A percentile compares a stretch with the other conserved stretches of the same genome.
Evolutionary conservation across 2,888 invertebrate genomes (phyloP).

Genomic region (Zygaena filipendulae): DNA sequence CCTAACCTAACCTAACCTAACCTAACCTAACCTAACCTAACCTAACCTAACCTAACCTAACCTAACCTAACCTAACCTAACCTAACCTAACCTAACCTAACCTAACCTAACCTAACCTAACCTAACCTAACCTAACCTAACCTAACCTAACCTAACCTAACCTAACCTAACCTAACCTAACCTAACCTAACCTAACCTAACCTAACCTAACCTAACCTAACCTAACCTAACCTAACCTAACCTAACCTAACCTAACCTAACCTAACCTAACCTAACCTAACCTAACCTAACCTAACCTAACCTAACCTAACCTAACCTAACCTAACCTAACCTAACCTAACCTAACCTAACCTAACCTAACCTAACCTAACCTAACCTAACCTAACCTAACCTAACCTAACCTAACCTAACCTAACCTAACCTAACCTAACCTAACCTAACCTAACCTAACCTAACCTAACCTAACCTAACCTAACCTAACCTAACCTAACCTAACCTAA

Average conservation of each 20-base stretch:
- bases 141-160: constrained; percentile 14
- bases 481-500: constrained; percentile 8
- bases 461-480: constrained; percentile 8
- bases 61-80: constrained; percentile 16
- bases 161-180: constrained; percentile 10
- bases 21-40: constrained; percentile 13
- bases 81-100: constrained; percentile 16
- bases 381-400: constrained; percentile 8
- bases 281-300: constrained; percentile 8
- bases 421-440: constrained; percentile 8
- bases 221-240: constrained; percentile 5
- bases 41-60: constrained; percentile 16
- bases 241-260: constrained; percentile 8
- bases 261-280: constrained; percentile 7
- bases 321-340: constrained; percentile 8
- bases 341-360: constrained; percentile 8
- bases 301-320: constrained; percentile 8
- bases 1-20: constrained; percentile 16
- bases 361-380: constrained; percentile 8
- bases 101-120: constrained; percentile 14
- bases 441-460: constrained; percentile 8
- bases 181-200: constrained; percentile 5
- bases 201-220: constrained; percentile 5
- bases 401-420: constrained; percentile 8
- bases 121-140: constrained; percentile 15